phyloP scores from a whole-genome alignment of 2,888 invertebrate genomes.

The Leptinotarsa peninsularis region DNA sequence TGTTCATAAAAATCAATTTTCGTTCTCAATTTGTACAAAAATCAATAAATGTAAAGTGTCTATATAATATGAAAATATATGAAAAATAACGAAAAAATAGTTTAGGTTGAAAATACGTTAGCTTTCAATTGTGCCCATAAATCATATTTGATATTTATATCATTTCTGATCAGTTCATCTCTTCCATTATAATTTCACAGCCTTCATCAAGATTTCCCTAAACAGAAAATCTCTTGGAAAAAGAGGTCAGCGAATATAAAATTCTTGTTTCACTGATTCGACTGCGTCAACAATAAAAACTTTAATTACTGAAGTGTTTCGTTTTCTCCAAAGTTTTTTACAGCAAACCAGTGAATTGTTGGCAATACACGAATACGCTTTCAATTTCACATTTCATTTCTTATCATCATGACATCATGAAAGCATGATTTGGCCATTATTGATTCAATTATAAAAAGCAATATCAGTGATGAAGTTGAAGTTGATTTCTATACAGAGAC shows the following conservation, averaged over 20 bases:
- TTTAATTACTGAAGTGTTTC: slow-evolving; percentile 3
- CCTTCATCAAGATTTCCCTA: background rate
- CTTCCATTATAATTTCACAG: background rate
- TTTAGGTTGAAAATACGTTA: too few species aligned
- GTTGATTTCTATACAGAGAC: background rate
- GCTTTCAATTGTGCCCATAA: too few species aligned
- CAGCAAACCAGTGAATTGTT: slow-evolving; percentile 2
- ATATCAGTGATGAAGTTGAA: background rate
- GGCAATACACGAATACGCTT: slow-evolving; percentile 9
- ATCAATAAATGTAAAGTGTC: too few species aligned
- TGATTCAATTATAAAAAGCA: slow-evolving; percentile 2
- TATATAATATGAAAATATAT: too few species aligned
- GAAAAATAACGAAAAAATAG: too few species aligned
- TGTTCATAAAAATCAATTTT: too few species aligned
- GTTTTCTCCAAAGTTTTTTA: slow-evolving; percentile 20
- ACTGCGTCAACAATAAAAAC: slow-evolving; percentile 11
- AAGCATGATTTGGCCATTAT: slow-evolving; percentile 9
- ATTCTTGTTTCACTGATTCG: slow-evolving; percentile 8
- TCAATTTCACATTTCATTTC: slow-evolving; percentile 18
- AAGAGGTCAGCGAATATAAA: background rate
- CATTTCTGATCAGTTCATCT: background rate
- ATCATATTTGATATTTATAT: too few species aligned
- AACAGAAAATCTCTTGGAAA: slow-evolving; percentile 6
- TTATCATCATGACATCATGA: slow-evolving; percentile 14
- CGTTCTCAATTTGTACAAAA: too few species aligned